Evolutionary conservation across 2,888 invertebrate species (phyloP), one percentile per base, ranked within the genome.

Genomic region (Beris morrisii): DNA sequence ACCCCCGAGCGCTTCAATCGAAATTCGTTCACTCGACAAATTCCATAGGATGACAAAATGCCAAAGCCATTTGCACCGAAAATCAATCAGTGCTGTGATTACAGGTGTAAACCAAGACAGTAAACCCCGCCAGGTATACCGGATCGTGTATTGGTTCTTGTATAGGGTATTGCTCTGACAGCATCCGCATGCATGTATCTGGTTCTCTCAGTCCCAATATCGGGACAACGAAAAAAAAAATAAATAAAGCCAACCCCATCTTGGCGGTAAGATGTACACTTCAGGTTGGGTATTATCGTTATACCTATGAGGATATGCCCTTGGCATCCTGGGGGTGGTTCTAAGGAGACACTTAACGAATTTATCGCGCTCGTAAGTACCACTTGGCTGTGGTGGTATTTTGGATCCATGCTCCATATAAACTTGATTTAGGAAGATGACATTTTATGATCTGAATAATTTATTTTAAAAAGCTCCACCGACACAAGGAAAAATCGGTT

Each of bases 401-500:
- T 63, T 4, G 12, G 54, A 15, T 38, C n/a, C 44, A 31, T 31
- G 43, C 54, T 59, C 30, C 45, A 59, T 30, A 31, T 55, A 64
- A 66, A 68, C 64, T 68, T 66, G 66, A 68, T 66, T 68, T 66
- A 61, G 38, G 64, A 53, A 64, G 64, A 68, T 64, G 64, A 68
- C 66, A 58, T 56, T 64, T 68, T 66, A 68, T 63, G 66, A 68
- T 64, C 66, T 66, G 66, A 68, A 68, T 68, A 68, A 68, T 68
- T 68, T 66, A 68, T 68, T 68, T 68, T 64, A 64, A 68, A 68
- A 68, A 66, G 44, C 61, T 22, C 63, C 56, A 12, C 52, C 57
- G 63, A 66, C 22, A 22, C 22, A 22, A 22, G 22, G 22, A 22
- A 22, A 22, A 22, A 22, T 22, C 22, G 22, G 22, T 22, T 22